Percentiles rank a stretch among this genome's conserved stretches.
Conservation (phyloP, 2,797 vertebrate genomes). For the Chaenodraco wilsoni region DNA sequence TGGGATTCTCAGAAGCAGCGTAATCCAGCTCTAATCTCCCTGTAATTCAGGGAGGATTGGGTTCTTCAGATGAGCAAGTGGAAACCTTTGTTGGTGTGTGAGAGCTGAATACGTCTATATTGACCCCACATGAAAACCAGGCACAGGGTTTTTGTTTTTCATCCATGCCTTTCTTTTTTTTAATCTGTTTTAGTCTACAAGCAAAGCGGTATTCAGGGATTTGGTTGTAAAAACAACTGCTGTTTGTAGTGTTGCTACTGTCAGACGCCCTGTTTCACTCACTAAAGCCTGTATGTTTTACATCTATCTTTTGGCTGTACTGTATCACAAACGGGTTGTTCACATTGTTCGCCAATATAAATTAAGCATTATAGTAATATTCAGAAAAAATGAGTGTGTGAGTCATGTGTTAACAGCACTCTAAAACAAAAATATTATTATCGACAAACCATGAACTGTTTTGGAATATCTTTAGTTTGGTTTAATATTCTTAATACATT, state of each 20-base stretch:
- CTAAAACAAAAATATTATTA: not conserved
- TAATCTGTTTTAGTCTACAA: conserved; percentile 29
- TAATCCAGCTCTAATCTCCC: conserved; percentile 88
- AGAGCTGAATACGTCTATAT: conserved; percentile 78
- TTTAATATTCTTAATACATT: not conserved
- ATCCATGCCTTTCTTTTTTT: conserved; percentile 39
- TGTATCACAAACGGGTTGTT: not conserved
- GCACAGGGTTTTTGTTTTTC: conserved; percentile 53
- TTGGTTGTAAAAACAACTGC: conserved; percentile 50
- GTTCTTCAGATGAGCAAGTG: conserved; percentile 87
- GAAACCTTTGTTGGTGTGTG: conserved; percentile 82
- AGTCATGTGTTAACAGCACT: not conserved
- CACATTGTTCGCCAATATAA: not conserved
- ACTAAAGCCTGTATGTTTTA: not conserved
- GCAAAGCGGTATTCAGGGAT: conserved; percentile 39
- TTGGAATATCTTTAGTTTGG: no score
- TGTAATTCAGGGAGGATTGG: conserved; percentile 87
- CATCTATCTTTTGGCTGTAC: not conserved
- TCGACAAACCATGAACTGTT: not conserved
- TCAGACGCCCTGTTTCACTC: not conserved
- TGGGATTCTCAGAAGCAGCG: conserved; percentile 82
- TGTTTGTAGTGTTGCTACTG: conserved; percentile 50
- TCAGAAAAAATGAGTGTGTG: not conserved
- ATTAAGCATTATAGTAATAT: not conserved
- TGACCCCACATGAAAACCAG: conserved; percentile 72